Conservation (phyloP, 2,888 invertebrate species). For the Beris chalybata region DNA sequence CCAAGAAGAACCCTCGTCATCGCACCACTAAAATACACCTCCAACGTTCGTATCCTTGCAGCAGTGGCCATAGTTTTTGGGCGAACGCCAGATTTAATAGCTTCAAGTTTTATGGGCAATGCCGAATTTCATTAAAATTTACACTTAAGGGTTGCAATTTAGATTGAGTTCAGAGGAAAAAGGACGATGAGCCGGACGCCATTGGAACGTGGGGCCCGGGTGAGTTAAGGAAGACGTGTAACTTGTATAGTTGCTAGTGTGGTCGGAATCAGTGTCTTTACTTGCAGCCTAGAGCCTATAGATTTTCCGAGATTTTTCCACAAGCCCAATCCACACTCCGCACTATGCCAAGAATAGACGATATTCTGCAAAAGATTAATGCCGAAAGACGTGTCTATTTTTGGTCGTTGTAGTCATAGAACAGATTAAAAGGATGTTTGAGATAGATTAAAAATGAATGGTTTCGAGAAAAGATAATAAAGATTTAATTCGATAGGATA, state of each 20-base stretch:
- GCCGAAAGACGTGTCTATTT: constrained; percentile 9
- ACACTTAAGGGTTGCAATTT: constrained; percentile 32
- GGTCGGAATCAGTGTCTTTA: constrained; percentile 1
- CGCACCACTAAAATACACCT: too few relatives aligned
- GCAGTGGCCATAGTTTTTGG: constrained; percentile 26
- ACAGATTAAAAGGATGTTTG: constrained; percentile 9
- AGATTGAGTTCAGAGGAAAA: not conserved
- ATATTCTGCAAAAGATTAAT: constrained; percentile 16
- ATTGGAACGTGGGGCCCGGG: not conserved
- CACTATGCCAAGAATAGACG: constrained; percentile 6
- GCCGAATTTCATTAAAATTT: constrained; percentile 37
- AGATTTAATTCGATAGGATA: constrained; percentile 17
- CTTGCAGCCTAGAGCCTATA: not conserved
- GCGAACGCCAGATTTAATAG: constrained; percentile 36
- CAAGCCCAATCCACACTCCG: not conserved
- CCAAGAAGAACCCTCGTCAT: too few relatives aligned
- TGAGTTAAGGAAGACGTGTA: not conserved
- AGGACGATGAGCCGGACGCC: not conserved
- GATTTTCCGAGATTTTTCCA: constrained; percentile 4
- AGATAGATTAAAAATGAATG: constrained; percentile 12
- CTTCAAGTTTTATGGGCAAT: constrained; percentile 36
- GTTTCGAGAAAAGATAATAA: constrained; percentile 14
- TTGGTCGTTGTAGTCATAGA: constrained; percentile 3
- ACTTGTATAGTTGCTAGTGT: constrained; percentile 1
- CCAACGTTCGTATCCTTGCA: too few relatives aligned